Evolutionary conservation across 2,888 invertebrate species (phyloP).

Genomic region (Palloptera scutellata): DNA sequence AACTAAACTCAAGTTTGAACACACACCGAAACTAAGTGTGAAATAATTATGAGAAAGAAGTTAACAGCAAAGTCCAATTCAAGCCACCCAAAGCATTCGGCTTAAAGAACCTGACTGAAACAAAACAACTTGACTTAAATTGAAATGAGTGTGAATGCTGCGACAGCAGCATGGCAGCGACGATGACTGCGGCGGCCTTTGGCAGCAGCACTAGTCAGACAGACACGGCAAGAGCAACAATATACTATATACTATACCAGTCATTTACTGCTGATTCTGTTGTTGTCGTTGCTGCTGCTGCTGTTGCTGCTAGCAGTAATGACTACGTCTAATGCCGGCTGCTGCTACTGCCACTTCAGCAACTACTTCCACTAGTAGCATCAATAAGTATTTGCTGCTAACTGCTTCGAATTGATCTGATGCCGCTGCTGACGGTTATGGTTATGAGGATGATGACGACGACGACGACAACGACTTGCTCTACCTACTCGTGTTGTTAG

Average conservation of each 20-base stretch:
- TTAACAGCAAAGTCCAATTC: not conserved
- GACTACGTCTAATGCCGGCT: no score
- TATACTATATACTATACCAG: not conserved
- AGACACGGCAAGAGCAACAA: not conserved
- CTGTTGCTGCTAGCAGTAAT: no score
- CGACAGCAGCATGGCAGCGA: constrained; percentile 16
- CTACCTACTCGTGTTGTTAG: constrained; percentile 23
- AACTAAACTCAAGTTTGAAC: not conserved
- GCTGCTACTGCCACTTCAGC: no score
- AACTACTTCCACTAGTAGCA: no score
- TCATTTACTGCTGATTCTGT: not conserved
- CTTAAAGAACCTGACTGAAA: constrained; percentile 38
- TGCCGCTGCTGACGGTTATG: no score
- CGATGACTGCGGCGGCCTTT: constrained; percentile 13
- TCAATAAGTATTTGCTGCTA: no score
- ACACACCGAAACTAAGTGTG: constrained; percentile 7
- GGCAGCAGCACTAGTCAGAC: constrained; percentile 15
- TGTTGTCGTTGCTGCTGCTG: no score
- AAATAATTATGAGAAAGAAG: not conserved
- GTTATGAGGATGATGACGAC: no score
- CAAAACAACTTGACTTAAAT: constrained; percentile 27
- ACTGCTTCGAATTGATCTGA: no score
- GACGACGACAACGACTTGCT: constrained; percentile 20
- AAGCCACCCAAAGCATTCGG: constrained; percentile 36
- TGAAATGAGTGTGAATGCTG: constrained; percentile 19